phyloP scores from a whole-genome alignment of 2,888 invertebrate genomes.

The Aleiodes testaceus region DNA sequence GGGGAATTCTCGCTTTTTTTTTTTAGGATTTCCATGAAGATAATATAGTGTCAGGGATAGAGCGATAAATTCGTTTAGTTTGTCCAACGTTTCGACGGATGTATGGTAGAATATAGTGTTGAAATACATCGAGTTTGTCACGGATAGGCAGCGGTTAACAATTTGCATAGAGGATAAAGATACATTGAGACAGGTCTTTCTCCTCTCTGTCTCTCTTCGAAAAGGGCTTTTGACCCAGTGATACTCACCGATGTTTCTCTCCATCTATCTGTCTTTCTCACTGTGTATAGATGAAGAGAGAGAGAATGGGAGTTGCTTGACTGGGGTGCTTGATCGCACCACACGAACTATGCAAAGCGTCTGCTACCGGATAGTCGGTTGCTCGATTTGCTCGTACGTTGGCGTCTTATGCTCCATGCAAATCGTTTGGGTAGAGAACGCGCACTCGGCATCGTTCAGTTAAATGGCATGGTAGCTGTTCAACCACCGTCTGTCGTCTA shows the following conservation, averaged over 20 bases:
- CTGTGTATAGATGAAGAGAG: neutral
- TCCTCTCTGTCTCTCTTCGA: neutral
- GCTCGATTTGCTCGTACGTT: constrained; percentile 41
- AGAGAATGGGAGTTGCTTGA: constrained; percentile 6
- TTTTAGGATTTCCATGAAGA: too few species aligned
- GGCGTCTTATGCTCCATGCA: constrained; percentile 47
- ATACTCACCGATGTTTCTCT: constrained; percentile 14
- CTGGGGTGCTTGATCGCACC: constrained; percentile 15
- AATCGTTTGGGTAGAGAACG: constrained; percentile 31
- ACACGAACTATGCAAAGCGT: constrained; percentile 40
- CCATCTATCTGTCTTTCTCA: neutral
- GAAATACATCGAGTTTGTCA: constrained; percentile 41
- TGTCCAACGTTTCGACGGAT: constrained; percentile 9
- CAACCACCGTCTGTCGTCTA: constrained; percentile 32
- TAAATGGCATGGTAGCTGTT: constrained; percentile 39
- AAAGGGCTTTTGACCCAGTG: constrained; percentile 13
- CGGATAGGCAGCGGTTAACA: constrained; percentile 36
- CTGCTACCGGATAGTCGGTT: constrained; percentile 33
- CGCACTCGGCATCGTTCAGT: constrained; percentile 31
- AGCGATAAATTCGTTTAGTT: constrained; percentile 16
- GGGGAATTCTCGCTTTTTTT: too few species aligned
- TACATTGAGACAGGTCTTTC: constrained; percentile 35
- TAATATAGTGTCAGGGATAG: too few species aligned
- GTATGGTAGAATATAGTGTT: constrained; percentile 23
- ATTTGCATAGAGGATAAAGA: constrained; percentile 42